Evolutionary conservation across 2,113 vertebrate species (phyloP), one percentile per base, ranked within the genome.

Genomic region (Sorex araneus): DNA sequence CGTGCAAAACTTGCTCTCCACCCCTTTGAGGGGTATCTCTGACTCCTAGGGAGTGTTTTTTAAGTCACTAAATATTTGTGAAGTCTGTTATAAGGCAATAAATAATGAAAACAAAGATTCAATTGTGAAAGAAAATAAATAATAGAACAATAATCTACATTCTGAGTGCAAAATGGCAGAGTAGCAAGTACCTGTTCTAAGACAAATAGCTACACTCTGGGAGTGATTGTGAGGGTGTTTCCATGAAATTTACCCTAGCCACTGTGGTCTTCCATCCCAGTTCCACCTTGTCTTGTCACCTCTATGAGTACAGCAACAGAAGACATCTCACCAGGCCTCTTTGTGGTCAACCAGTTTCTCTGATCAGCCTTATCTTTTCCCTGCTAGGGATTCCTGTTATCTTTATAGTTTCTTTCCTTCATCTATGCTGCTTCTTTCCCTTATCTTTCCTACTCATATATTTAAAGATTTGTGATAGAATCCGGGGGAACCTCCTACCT

Each of bases 111-210:
- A 60, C 3, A 8, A 60, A 70, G 71, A 25, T 34, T 12, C 18
- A 60, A 47, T 4, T n/a, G 6, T 8, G 63, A 45, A 30, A 66
- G 36, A 36, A 75, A 60, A 3, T 28, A 57, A 32, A 11, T 3
- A 60, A 50, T 12, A 30, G 34, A 60, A n/a, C 9, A 36, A 50
- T 9, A 2, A 1, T 5, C 21, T 75, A 10, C 43, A 10, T 15
- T 8, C 3, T 18, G 28, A 6, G 63, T 8, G 2, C 6, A 4
- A 21, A 50, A 18, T 0, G 16, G 25, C 6, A 23, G 8, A 5
- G 34, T 43, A 36, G 8, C 4, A 28, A 21, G 7, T 0, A 0
- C 70, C 2, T 21, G 32, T 34, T 4, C 12, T 19, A 18, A 0
- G 50, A 6, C 21, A 3, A 36, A 16, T 6, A 23, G 0, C 6